phyloP scores from a whole-genome alignment of 2,888 invertebrate genomes.

The Abscondita cerata region DNA sequence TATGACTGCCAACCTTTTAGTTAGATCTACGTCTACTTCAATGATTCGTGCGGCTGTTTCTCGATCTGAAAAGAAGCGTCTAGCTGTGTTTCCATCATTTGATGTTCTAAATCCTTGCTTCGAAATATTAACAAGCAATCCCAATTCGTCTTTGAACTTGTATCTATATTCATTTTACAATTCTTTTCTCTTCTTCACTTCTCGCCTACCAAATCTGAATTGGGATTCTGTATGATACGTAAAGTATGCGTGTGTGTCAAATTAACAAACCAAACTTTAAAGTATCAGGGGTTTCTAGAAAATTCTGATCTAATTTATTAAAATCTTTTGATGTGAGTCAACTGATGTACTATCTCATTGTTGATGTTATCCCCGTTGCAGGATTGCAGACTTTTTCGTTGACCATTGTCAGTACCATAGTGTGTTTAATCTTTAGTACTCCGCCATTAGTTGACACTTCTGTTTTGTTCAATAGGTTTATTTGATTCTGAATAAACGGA shows the following conservation, averaged over 20 bases:
- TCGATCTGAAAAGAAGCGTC: too few relatives aligned
- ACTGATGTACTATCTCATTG: conserved; percentile 50
- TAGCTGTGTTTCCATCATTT: too few relatives aligned
- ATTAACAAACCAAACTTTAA: too few relatives aligned
- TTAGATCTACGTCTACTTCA: too few relatives aligned
- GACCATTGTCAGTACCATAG: conserved; percentile 47
- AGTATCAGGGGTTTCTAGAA: conserved; percentile 17
- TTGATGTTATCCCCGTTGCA: conserved; percentile 45
- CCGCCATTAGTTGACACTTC: conserved; percentile 17
- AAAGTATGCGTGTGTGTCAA: too few relatives aligned
- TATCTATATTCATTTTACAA: conserved; percentile 14
- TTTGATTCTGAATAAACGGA: conserved; percentile 14
- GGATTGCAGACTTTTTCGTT: conserved; percentile 51
- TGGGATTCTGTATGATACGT: too few relatives aligned
- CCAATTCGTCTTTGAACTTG: conserved; percentile 38
- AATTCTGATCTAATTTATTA: conserved; percentile 39
- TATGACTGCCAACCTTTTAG: too few relatives aligned
- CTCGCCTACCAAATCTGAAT: conserved; percentile 4
- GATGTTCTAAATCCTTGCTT: too few relatives aligned
- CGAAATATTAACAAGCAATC: conserved; percentile 46
- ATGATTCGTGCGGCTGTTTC: too few relatives aligned
- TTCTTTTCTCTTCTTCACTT: conserved; percentile 18
- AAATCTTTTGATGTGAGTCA: conserved; percentile 49
- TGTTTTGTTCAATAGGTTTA: too few relatives aligned
- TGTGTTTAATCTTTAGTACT: too few relatives aligned